These are phyloP conservation scores for Fistularia commersonii DNA, from an alignment of 2,797 vertebrate species.

Conservation along the genomic window DNA sequence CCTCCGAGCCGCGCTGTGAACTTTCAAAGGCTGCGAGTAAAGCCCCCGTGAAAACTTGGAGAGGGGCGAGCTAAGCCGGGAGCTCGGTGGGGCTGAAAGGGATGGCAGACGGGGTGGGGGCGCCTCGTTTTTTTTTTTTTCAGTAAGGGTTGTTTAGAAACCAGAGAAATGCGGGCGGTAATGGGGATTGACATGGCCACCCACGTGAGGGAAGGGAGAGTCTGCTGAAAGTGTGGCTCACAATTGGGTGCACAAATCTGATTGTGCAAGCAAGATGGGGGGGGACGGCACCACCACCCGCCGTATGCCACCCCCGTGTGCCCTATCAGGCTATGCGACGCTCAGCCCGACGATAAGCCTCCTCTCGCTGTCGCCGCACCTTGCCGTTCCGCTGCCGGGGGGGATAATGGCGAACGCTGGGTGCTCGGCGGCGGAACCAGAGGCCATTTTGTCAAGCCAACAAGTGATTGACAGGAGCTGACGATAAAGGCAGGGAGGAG, in stretches of 20 bases:
- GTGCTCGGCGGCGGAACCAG: constrained; percentile 37
- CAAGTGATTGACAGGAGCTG: constrained; percentile 64
- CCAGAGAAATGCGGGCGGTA: constrained; percentile 33
- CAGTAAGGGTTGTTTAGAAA: constrained; percentile 32
- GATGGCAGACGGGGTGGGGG: background rate
- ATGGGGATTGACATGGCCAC: constrained; percentile 64
- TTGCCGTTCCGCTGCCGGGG: constrained; percentile 34
- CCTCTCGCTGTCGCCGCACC: constrained; percentile 20
- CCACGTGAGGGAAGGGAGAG: constrained; percentile 27
- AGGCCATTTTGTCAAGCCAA: constrained; percentile 50
- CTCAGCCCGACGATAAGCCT: constrained; percentile 40
- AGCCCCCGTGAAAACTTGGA: constrained; percentile 39
- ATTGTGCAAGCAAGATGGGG: constrained; percentile 1
- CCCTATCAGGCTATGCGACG: no score
- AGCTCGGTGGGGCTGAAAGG: constrained; percentile 4
- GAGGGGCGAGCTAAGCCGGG: constrained; percentile 28
- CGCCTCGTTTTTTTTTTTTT: background rate
- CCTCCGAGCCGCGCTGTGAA: constrained; percentile 69
- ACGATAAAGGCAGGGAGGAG: constrained; percentile 63
- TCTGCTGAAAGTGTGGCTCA: constrained; percentile 4
- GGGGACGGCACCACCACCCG: no score
- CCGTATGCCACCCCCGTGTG: no score
- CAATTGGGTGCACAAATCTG: constrained; percentile 1
- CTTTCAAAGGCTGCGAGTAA: constrained; percentile 65
- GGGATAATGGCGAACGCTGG: constrained; percentile 49